Percentiles rank a stretch among this genome's conserved stretches.
Evolutionary conservation across 2,113 vertebrate genomes (phyloP).

Genomic region (Phasianus colchicus): DNA sequence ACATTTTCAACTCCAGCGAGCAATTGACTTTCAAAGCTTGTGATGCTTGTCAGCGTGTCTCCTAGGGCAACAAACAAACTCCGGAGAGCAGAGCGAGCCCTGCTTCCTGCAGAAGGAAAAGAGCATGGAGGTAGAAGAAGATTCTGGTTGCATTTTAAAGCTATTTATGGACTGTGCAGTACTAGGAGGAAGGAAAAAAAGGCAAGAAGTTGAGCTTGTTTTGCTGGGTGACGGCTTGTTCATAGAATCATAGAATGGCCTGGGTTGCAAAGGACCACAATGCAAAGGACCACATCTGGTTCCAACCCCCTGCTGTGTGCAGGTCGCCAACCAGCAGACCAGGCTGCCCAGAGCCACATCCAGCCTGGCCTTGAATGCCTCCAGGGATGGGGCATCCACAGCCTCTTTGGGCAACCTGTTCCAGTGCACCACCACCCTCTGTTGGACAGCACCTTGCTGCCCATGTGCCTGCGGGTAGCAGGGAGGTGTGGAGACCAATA

Average conservation of each 20-base stretch:
- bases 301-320: too few relatives aligned
- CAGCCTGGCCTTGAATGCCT: too few relatives aligned
- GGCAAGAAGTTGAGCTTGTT: background rate
- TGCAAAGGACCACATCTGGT: too few relatives aligned
- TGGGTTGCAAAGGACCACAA: too few relatives aligned
- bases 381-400: too few relatives aligned
- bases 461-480: fast-evolving
- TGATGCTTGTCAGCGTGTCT: constrained; percentile 58
- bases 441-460: background rate
- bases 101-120: background rate
- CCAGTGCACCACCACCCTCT: too few relatives aligned
- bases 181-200: background rate
- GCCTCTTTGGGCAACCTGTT: too few relatives aligned
- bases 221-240: background rate
- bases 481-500: background rate
- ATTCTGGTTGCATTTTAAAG: background rate
- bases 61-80: constrained; percentile 61
- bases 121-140: background rate
- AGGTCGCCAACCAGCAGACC: too few relatives aligned
- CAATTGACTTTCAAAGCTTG: constrained; percentile 70
- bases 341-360: too few relatives aligned
- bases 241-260: too few relatives aligned
- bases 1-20: constrained; percentile 78
- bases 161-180: background rate
- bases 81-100: constrained; percentile 67